A percentile compares a stretch with the other conserved stretches of the same genome.
Evolutionary conservation across 2,888 invertebrate species (phyloP).

Genomic region (Pristionchus entomophagus): DNA sequence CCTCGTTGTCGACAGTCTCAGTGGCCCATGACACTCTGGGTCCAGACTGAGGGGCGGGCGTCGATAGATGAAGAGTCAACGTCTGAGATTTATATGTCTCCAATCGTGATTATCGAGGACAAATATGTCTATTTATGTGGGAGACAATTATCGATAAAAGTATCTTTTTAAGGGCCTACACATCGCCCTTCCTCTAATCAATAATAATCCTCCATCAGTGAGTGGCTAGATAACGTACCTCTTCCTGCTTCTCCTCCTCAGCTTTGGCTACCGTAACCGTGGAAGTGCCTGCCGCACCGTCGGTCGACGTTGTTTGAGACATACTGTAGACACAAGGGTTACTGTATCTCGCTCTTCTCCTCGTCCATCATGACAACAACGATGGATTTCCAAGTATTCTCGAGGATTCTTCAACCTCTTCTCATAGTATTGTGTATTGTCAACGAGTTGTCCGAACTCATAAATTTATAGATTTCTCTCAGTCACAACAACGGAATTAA

Average conservation of each 20-base stretch:
- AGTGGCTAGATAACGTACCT: not conserved
- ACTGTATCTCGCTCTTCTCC: not conserved
- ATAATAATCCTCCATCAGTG: too few species aligned
- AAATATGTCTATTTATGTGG: too few species aligned
- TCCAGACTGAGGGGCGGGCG: conserved; percentile 11
- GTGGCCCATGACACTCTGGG: conserved; percentile 46
- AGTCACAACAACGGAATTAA: conserved; percentile 43
- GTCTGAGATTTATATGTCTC: not conserved
- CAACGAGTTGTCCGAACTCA: conserved; percentile 15
- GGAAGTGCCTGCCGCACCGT: conserved; percentile 26
- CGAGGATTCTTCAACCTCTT: conserved; percentile 10
- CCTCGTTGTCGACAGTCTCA: conserved; percentile 50
- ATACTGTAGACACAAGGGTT: not conserved
- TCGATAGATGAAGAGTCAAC: conserved; percentile 10
- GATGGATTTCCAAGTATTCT: conserved; percentile 5
- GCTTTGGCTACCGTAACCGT: conserved; percentile 29
- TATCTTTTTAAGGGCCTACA: too few species aligned
- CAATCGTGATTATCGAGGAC: too few species aligned
- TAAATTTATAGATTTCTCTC: conserved; percentile 44
- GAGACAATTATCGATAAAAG: too few species aligned
- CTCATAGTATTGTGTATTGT: not conserved
- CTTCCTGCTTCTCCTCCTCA: conserved; percentile 44
- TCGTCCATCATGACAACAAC: too few species aligned
- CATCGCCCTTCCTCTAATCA: too few species aligned
- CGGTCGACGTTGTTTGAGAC: not conserved